phyloP scores from a whole-genome alignment of 2,113 vertebrate species.

The Entelurus aequoreus region DNA sequence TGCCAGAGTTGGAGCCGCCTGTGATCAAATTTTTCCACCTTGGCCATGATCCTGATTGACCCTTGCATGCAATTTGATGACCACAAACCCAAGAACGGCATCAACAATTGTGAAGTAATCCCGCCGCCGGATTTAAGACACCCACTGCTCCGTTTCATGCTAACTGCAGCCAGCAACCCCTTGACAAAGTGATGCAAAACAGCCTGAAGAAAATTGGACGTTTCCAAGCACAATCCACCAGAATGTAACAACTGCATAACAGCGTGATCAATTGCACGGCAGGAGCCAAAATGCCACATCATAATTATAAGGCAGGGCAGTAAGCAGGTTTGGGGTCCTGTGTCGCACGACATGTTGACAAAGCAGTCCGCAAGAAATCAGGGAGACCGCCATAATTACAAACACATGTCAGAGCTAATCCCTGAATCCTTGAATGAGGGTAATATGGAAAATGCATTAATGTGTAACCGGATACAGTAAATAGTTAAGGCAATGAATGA shows the following conservation, averaged over 20 bases:
- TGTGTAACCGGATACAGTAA: slow-evolving; percentile 42
- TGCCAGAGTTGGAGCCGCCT: not conserved
- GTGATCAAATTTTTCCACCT: not conserved
- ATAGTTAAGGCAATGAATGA: slow-evolving; percentile 16
- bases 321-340: slow-evolving; percentile 25
- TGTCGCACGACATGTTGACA: slow-evolving; percentile 26
- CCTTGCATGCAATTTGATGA: slow-evolving; percentile 8
- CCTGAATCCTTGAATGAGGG: slow-evolving; percentile 43
- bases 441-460: slow-evolving; percentile 49
- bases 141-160: slow-evolving; percentile 12
- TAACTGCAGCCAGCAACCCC: slow-evolving; percentile 11
- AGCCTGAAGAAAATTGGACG: not conserved
- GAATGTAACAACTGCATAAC: slow-evolving; percentile 7
- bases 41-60: not conserved
- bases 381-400: slow-evolving; percentile 47
- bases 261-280: slow-evolving; percentile 4
- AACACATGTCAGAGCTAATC: slow-evolving; percentile 60
- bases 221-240: slow-evolving; percentile 5
- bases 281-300: slow-evolving; percentile 17
- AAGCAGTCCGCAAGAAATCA: slow-evolving; percentile 43
- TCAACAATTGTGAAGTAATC: slow-evolving; percentile 24
- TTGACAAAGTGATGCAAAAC: slow-evolving; percentile 17
- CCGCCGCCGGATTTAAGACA: slow-evolving; percentile 7
- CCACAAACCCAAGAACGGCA: slow-evolving; percentile 11
- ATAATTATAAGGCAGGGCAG: slow-evolving; percentile 1